These are phyloP conservation scores for Sebastes minor DNA, from an alignment of 2,797 vertebrate genomes.

Conservation along the genomic window DNA sequence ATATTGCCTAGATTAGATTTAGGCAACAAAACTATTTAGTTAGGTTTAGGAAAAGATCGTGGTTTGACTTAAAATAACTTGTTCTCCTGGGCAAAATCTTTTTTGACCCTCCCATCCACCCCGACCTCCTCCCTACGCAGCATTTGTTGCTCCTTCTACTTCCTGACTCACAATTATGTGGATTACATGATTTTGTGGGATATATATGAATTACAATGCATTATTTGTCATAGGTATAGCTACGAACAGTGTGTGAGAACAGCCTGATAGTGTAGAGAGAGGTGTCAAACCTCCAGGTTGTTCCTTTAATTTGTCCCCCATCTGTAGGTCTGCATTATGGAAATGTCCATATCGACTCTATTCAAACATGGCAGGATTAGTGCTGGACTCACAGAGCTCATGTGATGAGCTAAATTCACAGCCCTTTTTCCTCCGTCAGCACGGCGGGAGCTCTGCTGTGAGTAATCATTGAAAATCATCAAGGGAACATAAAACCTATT, in stretches of 20 bases:
- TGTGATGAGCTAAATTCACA: background rate
- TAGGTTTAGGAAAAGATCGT: no score
- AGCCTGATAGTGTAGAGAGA: background rate
- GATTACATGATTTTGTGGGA: background rate
- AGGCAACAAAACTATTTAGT: no score
- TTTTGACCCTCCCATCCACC: no score
- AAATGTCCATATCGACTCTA: background rate
- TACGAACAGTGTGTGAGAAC: background rate
- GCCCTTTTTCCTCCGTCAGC: background rate
- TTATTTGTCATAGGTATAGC: background rate
- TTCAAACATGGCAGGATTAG: background rate
- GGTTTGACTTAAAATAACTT: no score
- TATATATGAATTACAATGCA: background rate
- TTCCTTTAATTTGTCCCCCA: background rate
- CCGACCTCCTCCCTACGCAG: no score
- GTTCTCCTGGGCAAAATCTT: no score
- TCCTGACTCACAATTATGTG: no score
- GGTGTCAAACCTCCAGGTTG: background rate
- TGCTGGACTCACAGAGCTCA: background rate
- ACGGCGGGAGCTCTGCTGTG: background rate
- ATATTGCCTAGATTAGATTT: fast-evolving
- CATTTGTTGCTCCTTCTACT: no score
- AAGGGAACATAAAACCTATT: background rate
- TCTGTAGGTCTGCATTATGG: background rate
- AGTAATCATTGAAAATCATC: background rate